phyloP scores from a whole-genome alignment of 2,888 invertebrate genomes.

The Plebejus anna region DNA sequence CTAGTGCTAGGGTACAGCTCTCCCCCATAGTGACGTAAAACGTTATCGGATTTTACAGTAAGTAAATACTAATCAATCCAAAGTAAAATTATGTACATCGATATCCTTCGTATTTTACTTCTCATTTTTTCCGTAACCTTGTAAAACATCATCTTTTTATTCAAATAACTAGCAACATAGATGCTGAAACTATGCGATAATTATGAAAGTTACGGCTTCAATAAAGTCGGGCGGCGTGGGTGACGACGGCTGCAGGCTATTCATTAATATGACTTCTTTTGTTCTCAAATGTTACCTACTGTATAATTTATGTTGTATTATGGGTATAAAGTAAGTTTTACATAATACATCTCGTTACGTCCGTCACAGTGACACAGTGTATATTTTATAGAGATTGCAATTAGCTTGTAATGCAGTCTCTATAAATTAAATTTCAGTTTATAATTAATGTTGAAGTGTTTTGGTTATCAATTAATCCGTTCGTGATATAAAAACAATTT shows the following conservation, averaged over 20 bases:
- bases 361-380: not conserved
- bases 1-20: too few species aligned
- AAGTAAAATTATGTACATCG: not conserved
- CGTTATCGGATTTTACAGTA: too few species aligned
- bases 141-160: not conserved
- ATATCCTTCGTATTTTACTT: not conserved
- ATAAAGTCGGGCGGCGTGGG: not conserved
- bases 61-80: too few species aligned
- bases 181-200: constrained; percentile 12
- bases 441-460: too few species aligned
- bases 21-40: too few species aligned
- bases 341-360: not conserved
- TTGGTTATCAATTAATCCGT: too few species aligned
- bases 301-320: not conserved
- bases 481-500: too few species aligned
- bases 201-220: constrained; percentile 16
- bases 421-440: too few species aligned
- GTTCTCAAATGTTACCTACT: constrained; percentile 3
- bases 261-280: constrained; percentile 11
- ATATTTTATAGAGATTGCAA: too few species aligned
- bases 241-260: constrained; percentile 13
- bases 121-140: not conserved
- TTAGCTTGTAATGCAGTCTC: too few species aligned
- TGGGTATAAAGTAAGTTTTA: not conserved
- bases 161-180: not conserved